These are phyloP conservation scores for Oligia fasciuncula DNA, from an alignment of 2,888 invertebrate genomes.

Conservation along the genomic window DNA sequence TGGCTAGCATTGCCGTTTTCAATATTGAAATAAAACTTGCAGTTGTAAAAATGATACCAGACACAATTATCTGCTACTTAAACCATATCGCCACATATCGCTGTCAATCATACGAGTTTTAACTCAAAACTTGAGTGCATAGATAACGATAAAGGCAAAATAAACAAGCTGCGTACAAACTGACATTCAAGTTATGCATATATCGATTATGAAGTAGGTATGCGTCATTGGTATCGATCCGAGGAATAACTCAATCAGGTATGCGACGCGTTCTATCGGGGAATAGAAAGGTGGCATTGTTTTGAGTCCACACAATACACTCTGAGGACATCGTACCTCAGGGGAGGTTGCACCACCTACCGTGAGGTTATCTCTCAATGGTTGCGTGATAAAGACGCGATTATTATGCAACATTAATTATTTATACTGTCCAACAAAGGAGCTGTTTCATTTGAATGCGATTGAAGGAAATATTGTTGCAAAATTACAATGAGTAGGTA, in stretches of 20 bases:
- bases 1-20: constrained; percentile 17
- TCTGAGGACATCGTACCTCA: constrained; percentile 72
- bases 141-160: constrained; percentile 46
- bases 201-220: constrained; percentile 51
- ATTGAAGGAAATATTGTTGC: constrained; percentile 48
- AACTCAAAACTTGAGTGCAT: constrained; percentile 23
- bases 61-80: constrained; percentile 7
- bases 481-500: constrained; percentile 1
- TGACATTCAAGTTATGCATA: constrained; percentile 41
- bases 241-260: constrained; percentile 70
- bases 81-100: constrained; percentile 11
- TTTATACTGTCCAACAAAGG: constrained; percentile 42
- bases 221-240: constrained; percentile 80
- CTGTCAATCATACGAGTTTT: constrained; percentile 28
- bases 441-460: constrained; percentile 38
- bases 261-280: constrained; percentile 69
- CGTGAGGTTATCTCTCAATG: constrained; percentile 53
- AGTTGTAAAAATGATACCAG: background rate
- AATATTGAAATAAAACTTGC: background rate
- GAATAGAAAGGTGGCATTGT: constrained; percentile 81
- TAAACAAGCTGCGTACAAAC: constrained; percentile 23
- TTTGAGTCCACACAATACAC: constrained; percentile 75
- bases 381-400: constrained; percentile 50
- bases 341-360: constrained; percentile 65
- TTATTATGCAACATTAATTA: constrained; percentile 57